phyloP scores from a whole-genome alignment of 2,888 invertebrate genomes.

The Drosophila pseudotakahashii region DNA sequence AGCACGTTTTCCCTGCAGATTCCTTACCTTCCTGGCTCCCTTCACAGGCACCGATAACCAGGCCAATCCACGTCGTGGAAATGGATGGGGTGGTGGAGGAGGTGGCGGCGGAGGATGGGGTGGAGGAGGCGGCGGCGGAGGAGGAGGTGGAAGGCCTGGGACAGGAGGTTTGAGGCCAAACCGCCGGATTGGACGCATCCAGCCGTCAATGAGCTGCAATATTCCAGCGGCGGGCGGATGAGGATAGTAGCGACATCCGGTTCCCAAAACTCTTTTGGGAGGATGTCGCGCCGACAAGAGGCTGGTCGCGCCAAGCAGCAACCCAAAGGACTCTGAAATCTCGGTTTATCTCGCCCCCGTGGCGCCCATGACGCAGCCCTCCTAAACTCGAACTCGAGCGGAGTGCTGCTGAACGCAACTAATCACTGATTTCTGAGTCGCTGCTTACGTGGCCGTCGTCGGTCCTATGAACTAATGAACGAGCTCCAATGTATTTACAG shows the following conservation, averaged over 20 bases:
- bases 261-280: not conserved
- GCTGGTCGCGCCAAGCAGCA: not conserved
- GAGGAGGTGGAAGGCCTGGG: constrained; percentile 46
- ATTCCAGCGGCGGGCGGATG: constrained; percentile 61
- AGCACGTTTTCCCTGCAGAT: constrained; percentile 42
- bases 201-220: constrained; percentile 34
- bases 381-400: constrained; percentile 57
- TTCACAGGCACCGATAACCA: constrained; percentile 54
- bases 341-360: constrained; percentile 25
- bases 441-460: constrained; percentile 18
- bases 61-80: constrained; percentile 44
- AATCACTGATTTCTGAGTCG: constrained; percentile 3
- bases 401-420: constrained; percentile 42
- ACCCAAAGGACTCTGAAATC: not conserved
- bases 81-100: constrained; percentile 48
- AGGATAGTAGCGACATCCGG: constrained; percentile 54
- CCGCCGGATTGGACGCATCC: constrained; percentile 65
- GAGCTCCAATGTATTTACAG: constrained; percentile 4
- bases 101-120: constrained; percentile 62
- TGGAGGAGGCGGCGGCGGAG: constrained; percentile 55
- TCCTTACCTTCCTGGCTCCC: constrained; percentile 72
- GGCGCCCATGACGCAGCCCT: constrained; percentile 54
- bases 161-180: constrained; percentile 69
- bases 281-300: constrained; percentile 15
- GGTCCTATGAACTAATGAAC: not conserved